Evolutionary conservation across 2,113 vertebrate species (phyloP).

Genomic region (Pseudorectes ferrugineus): DNA sequence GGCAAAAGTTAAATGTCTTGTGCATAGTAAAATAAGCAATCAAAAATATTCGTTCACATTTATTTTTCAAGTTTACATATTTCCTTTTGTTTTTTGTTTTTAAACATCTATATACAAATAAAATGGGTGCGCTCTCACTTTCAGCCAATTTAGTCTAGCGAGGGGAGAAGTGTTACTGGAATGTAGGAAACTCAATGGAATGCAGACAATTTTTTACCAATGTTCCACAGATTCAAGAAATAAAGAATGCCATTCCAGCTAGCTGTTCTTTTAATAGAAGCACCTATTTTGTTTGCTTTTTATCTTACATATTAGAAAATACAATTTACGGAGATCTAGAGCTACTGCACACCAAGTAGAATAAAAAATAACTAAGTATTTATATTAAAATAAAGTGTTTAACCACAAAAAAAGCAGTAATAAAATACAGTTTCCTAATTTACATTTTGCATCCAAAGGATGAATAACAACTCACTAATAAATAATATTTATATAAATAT

Average conservation of each 20-base stretch:
- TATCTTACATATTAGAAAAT: conserved; percentile 58
- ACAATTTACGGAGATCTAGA: conserved; percentile 51
- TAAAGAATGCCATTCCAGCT: conserved; percentile 61
- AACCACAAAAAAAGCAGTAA: conserved; percentile 84
- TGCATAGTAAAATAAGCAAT: conserved; percentile 74
- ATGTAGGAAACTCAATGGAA: conserved; percentile 70
- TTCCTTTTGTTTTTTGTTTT: neutral
- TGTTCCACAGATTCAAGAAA: conserved; percentile 48
- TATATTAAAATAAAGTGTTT: conserved; percentile 81
- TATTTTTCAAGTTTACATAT: conserved; percentile 73
- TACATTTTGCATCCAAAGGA: conserved; percentile 83
- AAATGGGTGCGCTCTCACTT: conserved; percentile 61
- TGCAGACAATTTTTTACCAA: conserved; percentile 61
- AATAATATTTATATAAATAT: conserved; percentile 86
- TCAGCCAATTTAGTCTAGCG: conserved; percentile 32
- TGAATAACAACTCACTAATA: conserved; percentile 82
- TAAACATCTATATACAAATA: conserved; percentile 68
- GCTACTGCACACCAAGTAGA: conserved; percentile 67
- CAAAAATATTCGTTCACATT: conserved; percentile 74
- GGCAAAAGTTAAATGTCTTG: conserved; percentile 67
- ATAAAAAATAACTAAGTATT: conserved; percentile 77
- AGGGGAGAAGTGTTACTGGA: conserved; percentile 56
- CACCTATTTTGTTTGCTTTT: conserved; percentile 59
- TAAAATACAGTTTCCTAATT: conserved; percentile 81
- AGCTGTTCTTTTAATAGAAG: conserved; percentile 61